phyloP scores from a whole-genome alignment of 2,797 vertebrate species.

The Monodelphis domestica region DNA sequence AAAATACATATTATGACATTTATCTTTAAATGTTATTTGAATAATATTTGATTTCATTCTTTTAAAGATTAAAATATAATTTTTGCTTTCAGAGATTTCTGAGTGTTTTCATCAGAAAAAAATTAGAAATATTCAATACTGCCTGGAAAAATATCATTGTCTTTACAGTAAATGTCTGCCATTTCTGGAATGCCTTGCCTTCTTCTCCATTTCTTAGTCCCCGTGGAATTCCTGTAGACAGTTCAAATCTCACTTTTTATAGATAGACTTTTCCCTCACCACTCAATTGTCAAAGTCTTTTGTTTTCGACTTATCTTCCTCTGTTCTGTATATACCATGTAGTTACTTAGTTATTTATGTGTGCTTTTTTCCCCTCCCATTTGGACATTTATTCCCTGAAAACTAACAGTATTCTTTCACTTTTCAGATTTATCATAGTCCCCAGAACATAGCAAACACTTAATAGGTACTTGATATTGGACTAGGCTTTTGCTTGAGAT shows the following conservation, averaged over 20 bases:
- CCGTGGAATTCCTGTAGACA: not conserved
- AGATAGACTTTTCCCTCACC: not conserved
- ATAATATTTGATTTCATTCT: not conserved
- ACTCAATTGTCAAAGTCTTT: not conserved
- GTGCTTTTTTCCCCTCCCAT: not conserved
- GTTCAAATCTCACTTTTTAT: not conserved
- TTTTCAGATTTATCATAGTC: not conserved
- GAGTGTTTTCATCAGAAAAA: not conserved
- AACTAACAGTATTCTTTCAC: not conserved
- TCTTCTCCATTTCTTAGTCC: not conserved
- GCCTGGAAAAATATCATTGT: not conserved
- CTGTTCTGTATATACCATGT: not conserved
- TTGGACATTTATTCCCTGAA: not conserved
- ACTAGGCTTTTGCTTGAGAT: not conserved
- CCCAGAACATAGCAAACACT: not conserved
- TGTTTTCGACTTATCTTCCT: not conserved
- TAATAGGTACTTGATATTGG: not conserved
- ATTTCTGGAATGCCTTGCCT: not conserved
- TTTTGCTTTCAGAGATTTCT: not conserved
- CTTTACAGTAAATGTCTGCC: not conserved
- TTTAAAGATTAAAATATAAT: not conserved
- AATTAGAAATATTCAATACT: not conserved
- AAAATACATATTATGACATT: not conserved
- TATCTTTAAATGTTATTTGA: not conserved
- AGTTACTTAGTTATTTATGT: not conserved